Conservation (phyloP, 2,113 vertebrate species). For the Nothobranchius kuhntae region DNA sequence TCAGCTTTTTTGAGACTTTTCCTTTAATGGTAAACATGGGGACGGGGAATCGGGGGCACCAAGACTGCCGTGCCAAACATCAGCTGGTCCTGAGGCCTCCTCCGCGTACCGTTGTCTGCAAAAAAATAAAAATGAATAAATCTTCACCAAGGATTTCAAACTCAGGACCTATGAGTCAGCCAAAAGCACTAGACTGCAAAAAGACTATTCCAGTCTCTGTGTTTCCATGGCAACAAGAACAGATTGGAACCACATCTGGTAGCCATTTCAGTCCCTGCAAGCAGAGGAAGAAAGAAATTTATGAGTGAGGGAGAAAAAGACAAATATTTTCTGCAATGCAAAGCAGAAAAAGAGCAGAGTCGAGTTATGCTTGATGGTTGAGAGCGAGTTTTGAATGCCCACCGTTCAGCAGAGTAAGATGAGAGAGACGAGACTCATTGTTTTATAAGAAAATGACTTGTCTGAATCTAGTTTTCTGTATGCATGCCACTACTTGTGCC, state of each 20-base stretch:
- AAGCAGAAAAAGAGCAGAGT: conserved; percentile 85
- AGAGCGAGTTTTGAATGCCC: conserved; percentile 20
- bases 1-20: conserved; percentile 38
- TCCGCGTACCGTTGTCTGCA: conserved; percentile 58
- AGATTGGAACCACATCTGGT: conserved; percentile 92
- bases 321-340: conserved; percentile 91
- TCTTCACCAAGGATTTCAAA: conserved; percentile 50
- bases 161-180: conserved; percentile 62
- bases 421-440: not conserved
- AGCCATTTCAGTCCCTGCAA: conserved; percentile 85
- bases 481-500: too few species aligned
- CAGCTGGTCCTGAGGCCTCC: conserved; percentile 56
- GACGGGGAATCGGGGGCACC: conserved; percentile 60
- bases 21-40: conserved; percentile 5
- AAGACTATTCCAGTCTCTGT: conserved; percentile 71
- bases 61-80: conserved; percentile 58
- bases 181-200: conserved; percentile 69
- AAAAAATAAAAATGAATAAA: conserved; percentile 6
- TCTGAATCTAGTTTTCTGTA: not conserved
- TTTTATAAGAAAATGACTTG: not conserved
- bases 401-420: not conserved
- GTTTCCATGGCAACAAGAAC: conserved; percentile 80
- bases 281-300: conserved; percentile 82
- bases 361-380: conserved; percentile 66
- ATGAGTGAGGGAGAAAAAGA: conserved; percentile 86